These are phyloP conservation scores for Aphaenogaster rudis DNA, from an alignment of 1,140 invertebrate species.

Conservation along the genomic window DNA sequence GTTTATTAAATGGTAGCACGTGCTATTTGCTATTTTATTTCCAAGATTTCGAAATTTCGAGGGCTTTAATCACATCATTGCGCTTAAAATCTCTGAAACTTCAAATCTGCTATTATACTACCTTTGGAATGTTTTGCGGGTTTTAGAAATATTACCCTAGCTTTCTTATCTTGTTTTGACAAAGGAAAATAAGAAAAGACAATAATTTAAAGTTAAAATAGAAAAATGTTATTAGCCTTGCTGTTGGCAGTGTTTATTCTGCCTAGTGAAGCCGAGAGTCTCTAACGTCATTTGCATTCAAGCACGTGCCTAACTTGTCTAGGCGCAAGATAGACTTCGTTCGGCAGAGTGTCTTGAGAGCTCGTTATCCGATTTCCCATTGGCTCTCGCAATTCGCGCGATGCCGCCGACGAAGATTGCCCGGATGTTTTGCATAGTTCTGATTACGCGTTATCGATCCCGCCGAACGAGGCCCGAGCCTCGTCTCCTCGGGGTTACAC, in stretches of 20 bases:
- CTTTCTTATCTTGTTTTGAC: not conserved
- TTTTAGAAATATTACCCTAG: not conserved
- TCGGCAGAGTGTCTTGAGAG: slow-evolving; percentile 18
- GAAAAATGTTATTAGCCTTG: not conserved
- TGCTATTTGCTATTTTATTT: not conserved
- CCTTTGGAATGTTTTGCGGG: not conserved
- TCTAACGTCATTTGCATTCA: slow-evolving; percentile 6
- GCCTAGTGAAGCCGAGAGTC: not conserved
- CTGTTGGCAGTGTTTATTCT: not conserved
- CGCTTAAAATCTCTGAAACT: not conserved
- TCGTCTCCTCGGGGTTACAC: slow-evolving; percentile 58
- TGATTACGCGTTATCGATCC: slow-evolving; percentile 66
- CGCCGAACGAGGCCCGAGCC: slow-evolving; percentile 46
- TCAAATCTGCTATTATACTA: not conserved
- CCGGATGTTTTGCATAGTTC: slow-evolving; percentile 69
- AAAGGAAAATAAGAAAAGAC: not conserved
- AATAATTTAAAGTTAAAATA: slow-evolving; percentile 1
- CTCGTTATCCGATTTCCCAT: slow-evolving; percentile 48
- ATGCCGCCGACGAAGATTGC: slow-evolving; percentile 60
- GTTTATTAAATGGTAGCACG: not conserved
- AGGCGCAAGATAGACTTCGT: slow-evolving; percentile 15
- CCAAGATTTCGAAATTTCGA: not conserved
- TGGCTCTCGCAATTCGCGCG: slow-evolving; percentile 12
- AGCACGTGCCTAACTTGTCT: slow-evolving; percentile 39
- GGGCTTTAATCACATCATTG: not conserved